phyloP scores from a whole-genome alignment of 2,113 vertebrate species.

The Otus sunia region DNA sequence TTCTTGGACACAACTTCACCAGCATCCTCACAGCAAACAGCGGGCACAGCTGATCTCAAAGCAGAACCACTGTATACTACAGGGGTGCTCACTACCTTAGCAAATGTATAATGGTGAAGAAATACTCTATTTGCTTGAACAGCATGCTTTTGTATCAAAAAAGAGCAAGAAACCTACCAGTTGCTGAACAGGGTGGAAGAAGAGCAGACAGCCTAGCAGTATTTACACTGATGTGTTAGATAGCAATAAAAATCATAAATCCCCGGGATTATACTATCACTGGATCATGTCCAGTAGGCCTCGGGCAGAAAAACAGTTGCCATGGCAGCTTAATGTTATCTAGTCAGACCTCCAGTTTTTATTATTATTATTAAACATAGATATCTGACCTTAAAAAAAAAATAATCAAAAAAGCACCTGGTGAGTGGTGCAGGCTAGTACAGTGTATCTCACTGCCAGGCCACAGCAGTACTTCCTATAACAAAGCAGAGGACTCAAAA shows the following conservation, averaged over 20 bases:
- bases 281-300: conserved; percentile 51
- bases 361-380: background rate
- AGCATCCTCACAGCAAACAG: background rate
- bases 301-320: conserved; percentile 69
- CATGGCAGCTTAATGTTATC: conserved; percentile 58
- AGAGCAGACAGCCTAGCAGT: background rate
- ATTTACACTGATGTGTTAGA: conserved; percentile 6
- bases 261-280: conserved; percentile 73
- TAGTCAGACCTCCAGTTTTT: conserved; percentile 52
- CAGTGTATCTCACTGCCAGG: background rate
- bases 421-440: background rate
- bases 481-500: background rate
- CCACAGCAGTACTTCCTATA: background rate
- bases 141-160: background rate
- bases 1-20: background rate
- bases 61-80: background rate
- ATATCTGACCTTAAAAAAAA: background rate
- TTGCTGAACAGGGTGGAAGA: background rate
- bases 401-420: background rate
- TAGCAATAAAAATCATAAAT: conserved; percentile 53
- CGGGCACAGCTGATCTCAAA: background rate
- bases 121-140: background rate
- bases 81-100: background rate
- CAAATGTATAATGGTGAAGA: background rate
- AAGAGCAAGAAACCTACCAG: background rate